Evolutionary conservation across 2,113 vertebrate genomes (phyloP).

Genomic region (Gambusia affinis): DNA sequence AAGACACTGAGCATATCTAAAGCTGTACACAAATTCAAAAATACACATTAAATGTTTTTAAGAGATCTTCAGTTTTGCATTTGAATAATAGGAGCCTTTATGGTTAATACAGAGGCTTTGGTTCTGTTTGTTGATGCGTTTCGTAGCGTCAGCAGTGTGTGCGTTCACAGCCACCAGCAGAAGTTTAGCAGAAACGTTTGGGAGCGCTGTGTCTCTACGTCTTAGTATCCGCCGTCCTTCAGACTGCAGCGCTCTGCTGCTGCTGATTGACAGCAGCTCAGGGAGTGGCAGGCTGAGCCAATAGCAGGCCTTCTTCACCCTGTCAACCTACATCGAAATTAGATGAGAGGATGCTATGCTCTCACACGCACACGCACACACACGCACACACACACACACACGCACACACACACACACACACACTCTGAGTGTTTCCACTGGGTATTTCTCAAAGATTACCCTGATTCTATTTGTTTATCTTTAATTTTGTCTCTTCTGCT

Average conservation of each 20-base stretch:
- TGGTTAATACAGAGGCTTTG: background rate
- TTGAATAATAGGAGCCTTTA: background rate
- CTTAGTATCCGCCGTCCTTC: background rate
- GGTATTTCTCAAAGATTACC: background rate
- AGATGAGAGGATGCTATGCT: background rate
- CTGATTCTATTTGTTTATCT: constrained; percentile 34
- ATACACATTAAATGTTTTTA: background rate
- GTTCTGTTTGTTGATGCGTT: background rate
- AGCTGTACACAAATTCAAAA: background rate
- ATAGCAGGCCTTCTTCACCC: background rate
- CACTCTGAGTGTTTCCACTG: constrained; percentile 15
- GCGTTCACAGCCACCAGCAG: background rate
- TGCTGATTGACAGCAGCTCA: constrained; percentile 35
- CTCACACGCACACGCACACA: constrained; percentile 2
- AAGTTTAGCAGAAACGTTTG: constrained; percentile 5
- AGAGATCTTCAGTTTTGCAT: background rate
- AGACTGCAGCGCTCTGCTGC: constrained; percentile 5
- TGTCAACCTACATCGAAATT: constrained; percentile 24
- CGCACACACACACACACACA: background rate
- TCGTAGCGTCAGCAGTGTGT: constrained; percentile 19
- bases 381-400: background rate
- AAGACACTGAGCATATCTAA: background rate
- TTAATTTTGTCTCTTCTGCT: constrained; percentile 23
- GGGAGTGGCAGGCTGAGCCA: background rate
- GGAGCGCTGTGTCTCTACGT: background rate